These are phyloP conservation scores for Tiaroga cobitis DNA, from an alignment of 2,797 vertebrate species.

Conservation along the genomic window DNA sequence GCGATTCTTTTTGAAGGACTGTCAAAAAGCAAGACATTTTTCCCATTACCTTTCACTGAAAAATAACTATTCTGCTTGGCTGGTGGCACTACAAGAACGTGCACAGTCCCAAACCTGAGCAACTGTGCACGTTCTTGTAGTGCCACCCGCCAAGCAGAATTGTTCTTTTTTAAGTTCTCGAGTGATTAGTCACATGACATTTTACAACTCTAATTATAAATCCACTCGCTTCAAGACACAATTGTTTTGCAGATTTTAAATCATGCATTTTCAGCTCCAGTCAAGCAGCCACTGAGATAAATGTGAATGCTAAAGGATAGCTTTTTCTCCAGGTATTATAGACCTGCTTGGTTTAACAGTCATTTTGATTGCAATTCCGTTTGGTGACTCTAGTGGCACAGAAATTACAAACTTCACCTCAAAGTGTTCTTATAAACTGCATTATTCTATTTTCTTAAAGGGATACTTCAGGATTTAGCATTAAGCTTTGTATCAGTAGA, in stretches of 20 bases:
- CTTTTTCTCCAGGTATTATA: not conserved
- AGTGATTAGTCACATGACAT: not conserved
- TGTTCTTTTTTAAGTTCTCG: not conserved
- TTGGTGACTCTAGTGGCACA: not conserved
- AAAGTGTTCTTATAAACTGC: conserved; percentile 1
- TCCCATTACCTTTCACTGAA: not conserved
- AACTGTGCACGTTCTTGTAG: not conserved
- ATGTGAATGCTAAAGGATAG: not conserved
- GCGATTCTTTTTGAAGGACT: not conserved
- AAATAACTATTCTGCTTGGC: not conserved
- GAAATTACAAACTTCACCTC: not conserved
- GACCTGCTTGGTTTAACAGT: conserved; percentile 6
- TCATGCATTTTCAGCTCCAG: not conserved
- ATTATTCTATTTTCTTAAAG: conserved; percentile 1
- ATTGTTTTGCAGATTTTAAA: not conserved
- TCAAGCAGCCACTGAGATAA: not conserved
- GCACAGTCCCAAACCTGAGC: not conserved
- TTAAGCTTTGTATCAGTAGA: no score
- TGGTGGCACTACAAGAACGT: not conserved
- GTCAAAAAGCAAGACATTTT: not conserved
- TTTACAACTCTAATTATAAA: conserved; percentile 12
- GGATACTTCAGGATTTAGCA: no score
- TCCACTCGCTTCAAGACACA: not conserved
- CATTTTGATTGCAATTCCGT: not conserved
- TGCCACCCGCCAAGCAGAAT: not conserved